Percentiles rank a stretch among this genome's conserved stretches.
Conservation (phyloP, 2,888 invertebrate genomes). For the Eristalinus aeneus region DNA sequence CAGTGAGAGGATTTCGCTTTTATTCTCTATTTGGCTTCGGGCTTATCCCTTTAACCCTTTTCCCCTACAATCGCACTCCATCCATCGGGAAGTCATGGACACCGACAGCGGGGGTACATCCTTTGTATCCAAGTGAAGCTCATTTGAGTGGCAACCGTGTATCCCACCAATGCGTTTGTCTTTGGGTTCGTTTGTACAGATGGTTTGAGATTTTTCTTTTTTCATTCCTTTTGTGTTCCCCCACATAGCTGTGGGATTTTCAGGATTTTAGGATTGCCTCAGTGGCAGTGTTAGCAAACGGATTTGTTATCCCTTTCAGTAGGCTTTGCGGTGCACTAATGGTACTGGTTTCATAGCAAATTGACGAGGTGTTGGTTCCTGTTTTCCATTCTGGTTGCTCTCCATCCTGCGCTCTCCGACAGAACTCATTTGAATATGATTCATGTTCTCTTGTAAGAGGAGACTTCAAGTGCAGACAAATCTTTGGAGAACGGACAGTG, state of each 20-base stretch:
- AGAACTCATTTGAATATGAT: not conserved
- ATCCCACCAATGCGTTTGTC: constrained; percentile 47
- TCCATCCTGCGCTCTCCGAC: not conserved
- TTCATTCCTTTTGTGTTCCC: not conserved
- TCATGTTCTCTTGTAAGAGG: not conserved
- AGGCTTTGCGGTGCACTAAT: constrained; percentile 30
- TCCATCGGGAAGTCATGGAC: not conserved
- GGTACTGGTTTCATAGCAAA: constrained; percentile 16
- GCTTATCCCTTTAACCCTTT: constrained; percentile 65
- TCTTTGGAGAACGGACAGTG: not conserved
- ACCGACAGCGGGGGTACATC: not conserved
- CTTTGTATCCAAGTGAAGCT: constrained; percentile 37
- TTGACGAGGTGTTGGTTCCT: constrained; percentile 11
- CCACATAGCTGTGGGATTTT: constrained; percentile 29
- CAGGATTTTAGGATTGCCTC: not conserved
- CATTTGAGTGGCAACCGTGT: constrained; percentile 30
- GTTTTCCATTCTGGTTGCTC: not conserved
- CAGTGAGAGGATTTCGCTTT: constrained; percentile 6
- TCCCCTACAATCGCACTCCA: not conserved
- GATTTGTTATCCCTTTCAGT: constrained; percentile 22
- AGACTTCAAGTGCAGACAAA: not conserved
- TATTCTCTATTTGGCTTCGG: constrained; percentile 45
- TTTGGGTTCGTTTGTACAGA: constrained; percentile 30
- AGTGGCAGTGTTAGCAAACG: constrained; percentile 5
- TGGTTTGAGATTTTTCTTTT: constrained; percentile 28